Evolutionary conservation across 2,113 vertebrate species (phyloP).

Genomic region (Larimichthys polyactis): DNA sequence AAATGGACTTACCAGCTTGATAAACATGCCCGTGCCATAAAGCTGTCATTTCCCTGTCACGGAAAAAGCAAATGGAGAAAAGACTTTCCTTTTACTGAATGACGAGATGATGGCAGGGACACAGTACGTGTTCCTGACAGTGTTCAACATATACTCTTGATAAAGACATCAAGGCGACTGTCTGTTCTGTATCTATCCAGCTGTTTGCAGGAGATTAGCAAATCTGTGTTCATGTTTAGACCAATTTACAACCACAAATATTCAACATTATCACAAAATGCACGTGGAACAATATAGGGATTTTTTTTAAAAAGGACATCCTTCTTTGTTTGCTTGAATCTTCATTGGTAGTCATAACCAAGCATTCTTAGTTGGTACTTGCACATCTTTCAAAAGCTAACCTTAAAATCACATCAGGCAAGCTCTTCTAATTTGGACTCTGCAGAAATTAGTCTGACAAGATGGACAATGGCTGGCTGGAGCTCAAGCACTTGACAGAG

Average conservation of each 20-base stretch:
- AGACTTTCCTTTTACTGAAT: conserved; percentile 24
- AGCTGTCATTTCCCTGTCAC: conserved; percentile 67
- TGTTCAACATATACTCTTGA: conserved; percentile 15
- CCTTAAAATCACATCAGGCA: neutral
- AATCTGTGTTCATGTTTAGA: neutral
- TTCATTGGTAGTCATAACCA: neutral
- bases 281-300: too few species aligned
- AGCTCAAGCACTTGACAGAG: neutral
- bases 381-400: neutral
- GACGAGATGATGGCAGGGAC: conserved; percentile 54
- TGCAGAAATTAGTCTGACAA: conserved; percentile 15
- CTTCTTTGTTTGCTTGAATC: too few species aligned
- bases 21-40: conserved; percentile 55
- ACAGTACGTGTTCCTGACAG: conserved; percentile 16
- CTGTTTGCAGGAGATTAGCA: neutral
- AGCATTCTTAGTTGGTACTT: neutral
- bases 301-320: too few species aligned
- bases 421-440: neutral
- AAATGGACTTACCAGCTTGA: conserved; percentile 56
- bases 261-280: too few species aligned
- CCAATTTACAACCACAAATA: neutral
- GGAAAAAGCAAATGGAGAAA: conserved; percentile 23
- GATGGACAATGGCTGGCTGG: conserved; percentile 5
- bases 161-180: conserved; percentile 45
- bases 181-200: conserved; percentile 26